Evolutionary conservation across 1,140 invertebrate species (phyloP).

Genomic region (Macrosteles quadrilineatus): DNA sequence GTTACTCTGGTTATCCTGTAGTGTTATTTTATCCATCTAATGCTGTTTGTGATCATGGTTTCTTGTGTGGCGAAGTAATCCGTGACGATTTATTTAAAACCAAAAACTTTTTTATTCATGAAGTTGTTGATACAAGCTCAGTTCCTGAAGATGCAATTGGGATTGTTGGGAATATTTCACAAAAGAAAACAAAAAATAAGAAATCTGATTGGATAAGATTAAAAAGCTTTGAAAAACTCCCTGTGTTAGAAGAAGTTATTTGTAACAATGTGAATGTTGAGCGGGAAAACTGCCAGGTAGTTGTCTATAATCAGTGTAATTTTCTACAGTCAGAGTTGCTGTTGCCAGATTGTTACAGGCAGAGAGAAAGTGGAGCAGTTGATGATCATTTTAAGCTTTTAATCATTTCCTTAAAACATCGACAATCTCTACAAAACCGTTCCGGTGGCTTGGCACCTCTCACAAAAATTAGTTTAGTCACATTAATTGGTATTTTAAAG

Average conservation of each 20-base stretch:
- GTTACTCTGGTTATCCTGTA: too few species aligned
- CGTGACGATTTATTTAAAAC: slow-evolving; percentile 1
- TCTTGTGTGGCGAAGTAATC: background rate
- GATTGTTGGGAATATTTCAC: background rate
- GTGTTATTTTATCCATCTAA: too few species aligned
- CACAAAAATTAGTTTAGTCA: background rate
- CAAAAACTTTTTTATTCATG: slow-evolving; percentile 10
- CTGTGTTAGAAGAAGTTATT: background rate
- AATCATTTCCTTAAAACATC: background rate
- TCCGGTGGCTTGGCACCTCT: background rate
- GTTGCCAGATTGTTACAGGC: background rate
- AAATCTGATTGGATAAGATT: background rate
- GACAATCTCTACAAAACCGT: background rate
- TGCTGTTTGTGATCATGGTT: background rate
- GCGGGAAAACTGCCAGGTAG: background rate
- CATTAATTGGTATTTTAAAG: background rate
- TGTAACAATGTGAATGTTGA: background rate
- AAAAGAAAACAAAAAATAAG: background rate
- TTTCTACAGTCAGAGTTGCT: slow-evolving; percentile 4
- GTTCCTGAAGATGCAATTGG: background rate
- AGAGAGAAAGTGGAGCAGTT: background rate
- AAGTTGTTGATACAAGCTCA: background rate
- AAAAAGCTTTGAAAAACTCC: background rate
- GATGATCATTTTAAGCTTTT: slow-evolving; percentile 13
- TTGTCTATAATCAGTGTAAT: background rate